Evolutionary conservation across 2,797 vertebrate genomes (phyloP).

Genomic region (Champsocephalus gunnari): DNA sequence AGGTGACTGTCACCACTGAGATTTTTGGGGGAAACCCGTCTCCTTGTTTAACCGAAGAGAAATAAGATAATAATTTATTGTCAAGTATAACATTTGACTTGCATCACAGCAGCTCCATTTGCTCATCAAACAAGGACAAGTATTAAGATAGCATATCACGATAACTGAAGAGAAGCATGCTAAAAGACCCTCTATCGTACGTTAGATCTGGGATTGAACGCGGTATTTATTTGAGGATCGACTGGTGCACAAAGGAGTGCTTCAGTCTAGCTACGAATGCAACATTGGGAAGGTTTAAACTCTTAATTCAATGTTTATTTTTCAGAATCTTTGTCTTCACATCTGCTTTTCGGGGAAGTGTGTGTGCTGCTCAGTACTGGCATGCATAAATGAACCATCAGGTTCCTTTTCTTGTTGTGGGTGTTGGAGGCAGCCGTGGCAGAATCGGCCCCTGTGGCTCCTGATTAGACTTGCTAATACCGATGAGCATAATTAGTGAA

Average conservation of each 20-base stretch:
- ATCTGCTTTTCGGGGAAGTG: conserved; percentile 59
- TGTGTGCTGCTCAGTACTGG: conserved; percentile 63
- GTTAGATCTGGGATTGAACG: too few species aligned
- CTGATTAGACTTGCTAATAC: conserved; percentile 82
- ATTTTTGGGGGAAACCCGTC: neutral
- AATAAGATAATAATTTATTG: too few species aligned
- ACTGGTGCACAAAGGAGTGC: too few species aligned
- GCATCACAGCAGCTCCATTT: too few species aligned
- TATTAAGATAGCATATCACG: too few species aligned
- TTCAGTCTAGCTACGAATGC: neutral
- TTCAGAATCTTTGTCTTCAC: conserved; percentile 51
- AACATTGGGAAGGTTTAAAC: conserved; percentile 13
- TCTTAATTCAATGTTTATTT: conserved; percentile 29
- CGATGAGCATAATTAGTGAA: conserved; percentile 77
- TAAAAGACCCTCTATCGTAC: too few species aligned
- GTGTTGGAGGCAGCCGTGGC: conserved; percentile 65
- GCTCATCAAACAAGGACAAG: too few species aligned
- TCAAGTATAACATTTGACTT: too few species aligned
- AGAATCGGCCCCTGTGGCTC: conserved; percentile 78
- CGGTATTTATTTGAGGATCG: too few species aligned
- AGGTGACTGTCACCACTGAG: conserved; percentile 13
- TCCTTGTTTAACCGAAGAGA: conserved; percentile 2
- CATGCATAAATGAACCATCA: conserved; percentile 78
- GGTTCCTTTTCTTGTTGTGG: conserved; percentile 53
- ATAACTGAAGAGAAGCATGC: too few species aligned